A percentile compares a stretch with the other conserved stretches of the same genome.
Conservation (phyloP, 2,888 invertebrate genomes). For the Eupithecia subfuscata region DNA sequence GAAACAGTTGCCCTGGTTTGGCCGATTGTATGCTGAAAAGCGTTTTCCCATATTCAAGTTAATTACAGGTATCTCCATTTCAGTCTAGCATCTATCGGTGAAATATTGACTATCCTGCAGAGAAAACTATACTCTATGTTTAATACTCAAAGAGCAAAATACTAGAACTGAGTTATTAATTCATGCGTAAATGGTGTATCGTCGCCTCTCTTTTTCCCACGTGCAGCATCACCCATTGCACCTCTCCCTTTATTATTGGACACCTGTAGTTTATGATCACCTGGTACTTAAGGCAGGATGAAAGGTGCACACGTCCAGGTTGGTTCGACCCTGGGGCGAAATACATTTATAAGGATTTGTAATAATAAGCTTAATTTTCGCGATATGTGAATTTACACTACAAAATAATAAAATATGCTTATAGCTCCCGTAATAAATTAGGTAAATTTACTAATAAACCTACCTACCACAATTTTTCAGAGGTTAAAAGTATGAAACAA, state of each 20-base stretch:
- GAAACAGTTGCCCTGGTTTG: slow-evolving; percentile 7
- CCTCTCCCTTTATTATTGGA: neutral
- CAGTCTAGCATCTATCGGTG: neutral
- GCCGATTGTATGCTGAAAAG: neutral
- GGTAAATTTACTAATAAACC: neutral
- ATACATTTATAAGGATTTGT: neutral
- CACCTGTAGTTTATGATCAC: neutral
- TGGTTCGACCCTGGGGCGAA: neutral
- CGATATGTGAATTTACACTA: neutral
- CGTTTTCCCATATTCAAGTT: neutral
- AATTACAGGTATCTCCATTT: neutral
- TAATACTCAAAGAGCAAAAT: neutral
- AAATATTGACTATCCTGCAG: neutral
- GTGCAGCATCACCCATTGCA: neutral
- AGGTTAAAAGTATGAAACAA: neutral
- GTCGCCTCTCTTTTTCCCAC: neutral
- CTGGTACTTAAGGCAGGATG: neutral
- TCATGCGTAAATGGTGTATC: neutral
- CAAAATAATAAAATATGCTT: neutral
- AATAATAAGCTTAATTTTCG: neutral
- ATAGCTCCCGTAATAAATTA: neutral
- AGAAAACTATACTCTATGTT: neutral
- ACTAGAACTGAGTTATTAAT: neutral
- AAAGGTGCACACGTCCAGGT: neutral
- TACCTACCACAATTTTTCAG: neutral